Evolutionary conservation across 2,888 invertebrate genomes (phyloP).

Genomic region (Netelia inedita): DNA sequence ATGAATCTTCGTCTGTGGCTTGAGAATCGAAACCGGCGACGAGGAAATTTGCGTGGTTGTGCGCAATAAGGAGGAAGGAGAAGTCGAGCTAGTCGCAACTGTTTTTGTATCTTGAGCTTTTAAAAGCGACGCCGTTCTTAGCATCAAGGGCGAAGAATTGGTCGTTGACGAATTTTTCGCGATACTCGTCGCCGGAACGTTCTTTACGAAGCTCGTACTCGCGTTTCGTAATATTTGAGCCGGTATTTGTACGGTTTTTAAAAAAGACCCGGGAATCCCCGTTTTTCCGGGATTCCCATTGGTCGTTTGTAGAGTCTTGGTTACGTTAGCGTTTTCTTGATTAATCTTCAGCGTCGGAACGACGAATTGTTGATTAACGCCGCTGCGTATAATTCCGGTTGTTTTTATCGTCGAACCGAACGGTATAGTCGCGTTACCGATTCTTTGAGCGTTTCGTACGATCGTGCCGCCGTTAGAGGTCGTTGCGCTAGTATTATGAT

Average conservation of each 20-base stretch:
- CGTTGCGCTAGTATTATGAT: conserved; percentile 60
- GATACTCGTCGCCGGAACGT: conserved; percentile 63
- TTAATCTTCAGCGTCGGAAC: conserved; percentile 75
- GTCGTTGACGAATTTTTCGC: conserved; percentile 65
- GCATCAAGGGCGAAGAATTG: conserved; percentile 75
- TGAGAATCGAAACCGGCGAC: conserved; percentile 80
- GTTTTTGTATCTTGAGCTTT: conserved; percentile 76
- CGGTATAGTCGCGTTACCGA: conserved; percentile 74
- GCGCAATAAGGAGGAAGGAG: conserved; percentile 71
- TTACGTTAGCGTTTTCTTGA: conserved; percentile 58
- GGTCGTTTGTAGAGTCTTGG: conserved; percentile 67
- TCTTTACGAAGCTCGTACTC: conserved; percentile 67
- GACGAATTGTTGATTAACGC: conserved; percentile 76
- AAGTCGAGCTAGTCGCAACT: conserved; percentile 43
- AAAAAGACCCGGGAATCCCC: conserved; percentile 67
- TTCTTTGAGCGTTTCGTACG: conserved; percentile 70
- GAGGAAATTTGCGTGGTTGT: conserved; percentile 73
- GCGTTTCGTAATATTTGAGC: conserved; percentile 77
- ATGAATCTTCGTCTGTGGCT: conserved; percentile 77
- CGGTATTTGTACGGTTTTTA: conserved; percentile 79
- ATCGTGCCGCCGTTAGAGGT: conserved; percentile 62
- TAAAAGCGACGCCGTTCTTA: conserved; percentile 75
- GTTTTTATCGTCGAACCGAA: conserved; percentile 75
- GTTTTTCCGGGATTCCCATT: conserved; percentile 65
- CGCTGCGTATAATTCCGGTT: conserved; percentile 73